A percentile compares a stretch with the other conserved stretches of the same genome.
Conservation (phyloP, 2,888 invertebrate genomes). For the Congeria kusceri region DNA sequence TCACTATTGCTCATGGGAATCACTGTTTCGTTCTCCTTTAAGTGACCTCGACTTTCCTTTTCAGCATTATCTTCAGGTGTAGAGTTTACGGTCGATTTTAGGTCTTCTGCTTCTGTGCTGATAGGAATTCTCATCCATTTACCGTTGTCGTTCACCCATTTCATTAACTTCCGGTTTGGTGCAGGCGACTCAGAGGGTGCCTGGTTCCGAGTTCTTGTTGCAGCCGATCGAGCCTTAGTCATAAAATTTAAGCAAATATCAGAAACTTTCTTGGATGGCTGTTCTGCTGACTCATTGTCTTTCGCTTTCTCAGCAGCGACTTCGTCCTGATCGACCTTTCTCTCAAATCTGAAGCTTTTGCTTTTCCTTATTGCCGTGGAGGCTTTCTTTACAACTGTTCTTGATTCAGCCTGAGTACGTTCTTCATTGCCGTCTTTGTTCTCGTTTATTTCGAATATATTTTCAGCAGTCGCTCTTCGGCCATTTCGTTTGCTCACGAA, state of each 20-base stretch:
- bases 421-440: constrained; percentile 3
- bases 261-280: constrained; percentile 51
- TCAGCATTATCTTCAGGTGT: background rate
- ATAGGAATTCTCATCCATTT: constrained; percentile 58
- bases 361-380: constrained; percentile 35
- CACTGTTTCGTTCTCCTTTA: background rate
- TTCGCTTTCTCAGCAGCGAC: constrained; percentile 10
- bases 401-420: background rate
- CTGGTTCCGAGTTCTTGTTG: constrained; percentile 6
- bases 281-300: constrained; percentile 9
- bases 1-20: background rate
- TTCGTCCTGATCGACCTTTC: constrained; percentile 11
- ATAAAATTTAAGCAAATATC: constrained; percentile 69
- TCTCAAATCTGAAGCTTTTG: constrained; percentile 50
- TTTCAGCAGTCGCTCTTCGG: constrained; percentile 26
- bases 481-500: constrained; percentile 20
- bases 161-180: constrained; percentile 54
- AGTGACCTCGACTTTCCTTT: too few species aligned
- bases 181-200: constrained; percentile 39
- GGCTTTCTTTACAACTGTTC: background rate
- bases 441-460: background rate
- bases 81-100: background rate
- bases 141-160: constrained; percentile 57
- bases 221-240: constrained; percentile 50
- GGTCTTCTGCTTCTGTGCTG: constrained; percentile 4